Conservation (phyloP, 2,797 vertebrate species). For the Cossypha caffra region DNA sequence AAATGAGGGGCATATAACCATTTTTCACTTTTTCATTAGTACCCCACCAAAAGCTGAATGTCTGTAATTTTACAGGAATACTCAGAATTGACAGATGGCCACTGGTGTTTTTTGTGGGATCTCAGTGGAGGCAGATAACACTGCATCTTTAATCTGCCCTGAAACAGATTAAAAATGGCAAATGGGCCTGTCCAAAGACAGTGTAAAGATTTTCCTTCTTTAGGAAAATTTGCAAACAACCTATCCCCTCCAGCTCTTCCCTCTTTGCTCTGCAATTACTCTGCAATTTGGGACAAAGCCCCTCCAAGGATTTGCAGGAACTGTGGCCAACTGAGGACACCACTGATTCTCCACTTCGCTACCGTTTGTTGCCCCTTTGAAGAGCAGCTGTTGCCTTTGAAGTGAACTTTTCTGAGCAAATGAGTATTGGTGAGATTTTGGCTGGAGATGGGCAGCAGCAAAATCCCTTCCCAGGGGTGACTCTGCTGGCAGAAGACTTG, state of each 20-base stretch:
- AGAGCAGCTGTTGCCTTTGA: slow-evolving; percentile 32
- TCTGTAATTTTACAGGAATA: background rate
- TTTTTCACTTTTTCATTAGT: background rate
- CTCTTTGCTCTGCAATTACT: background rate
- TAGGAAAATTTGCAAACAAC: background rate
- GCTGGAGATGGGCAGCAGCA: background rate
- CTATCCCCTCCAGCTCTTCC: rapidly evolving
- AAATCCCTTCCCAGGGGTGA: background rate
- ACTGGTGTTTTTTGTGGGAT: background rate
- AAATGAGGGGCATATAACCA: background rate
- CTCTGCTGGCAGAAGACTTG: background rate
- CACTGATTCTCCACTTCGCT: background rate
- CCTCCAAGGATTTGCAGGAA: background rate
- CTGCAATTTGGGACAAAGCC: background rate
- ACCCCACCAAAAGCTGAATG: background rate
- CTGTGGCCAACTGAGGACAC: background rate
- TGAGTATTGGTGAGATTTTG: background rate
- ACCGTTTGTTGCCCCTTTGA: slow-evolving; percentile 33
- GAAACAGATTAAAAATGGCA: background rate
- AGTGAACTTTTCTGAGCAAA: slow-evolving; percentile 3
- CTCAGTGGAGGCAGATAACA: background rate
- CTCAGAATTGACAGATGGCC: background rate
- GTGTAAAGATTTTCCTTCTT: background rate
- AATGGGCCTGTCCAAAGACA: background rate
- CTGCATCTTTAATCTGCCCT: background rate